Evolutionary conservation across 2,113 vertebrate species (phyloP).

Genomic region (Phocoena phocoena): DNA sequence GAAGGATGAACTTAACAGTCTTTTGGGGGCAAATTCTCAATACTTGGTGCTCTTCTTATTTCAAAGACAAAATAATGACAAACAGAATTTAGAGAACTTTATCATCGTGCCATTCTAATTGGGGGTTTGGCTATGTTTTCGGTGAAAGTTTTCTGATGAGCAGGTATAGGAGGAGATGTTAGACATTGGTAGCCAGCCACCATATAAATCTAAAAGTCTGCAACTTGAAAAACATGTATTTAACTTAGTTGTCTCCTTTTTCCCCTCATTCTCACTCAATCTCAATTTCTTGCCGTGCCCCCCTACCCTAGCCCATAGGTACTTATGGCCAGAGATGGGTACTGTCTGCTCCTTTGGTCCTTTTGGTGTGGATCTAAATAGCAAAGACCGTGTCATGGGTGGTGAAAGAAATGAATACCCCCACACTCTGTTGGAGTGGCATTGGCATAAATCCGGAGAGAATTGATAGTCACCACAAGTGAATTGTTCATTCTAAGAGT

Average conservation of each 20-base stretch:
- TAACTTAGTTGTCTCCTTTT: not conserved
- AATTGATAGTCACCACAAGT: not conserved
- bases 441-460: not conserved
- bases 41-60: not conserved
- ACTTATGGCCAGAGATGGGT: not conserved
- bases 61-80: slow-evolving; percentile 10
- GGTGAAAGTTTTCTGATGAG: not conserved
- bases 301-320: not conserved
- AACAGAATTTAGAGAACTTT: slow-evolving; percentile 1
- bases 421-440: not conserved
- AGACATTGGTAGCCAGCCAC: not conserved
- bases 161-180: not conserved
- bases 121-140: not conserved
- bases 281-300: not conserved
- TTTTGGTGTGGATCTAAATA: not conserved
- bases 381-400: not conserved
- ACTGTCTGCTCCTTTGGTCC: not conserved
- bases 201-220: not conserved
- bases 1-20: not conserved
- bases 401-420: not conserved
- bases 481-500: not conserved
- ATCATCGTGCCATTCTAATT: not conserved
- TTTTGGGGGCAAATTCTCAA: not conserved
- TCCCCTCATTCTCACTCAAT: not conserved
- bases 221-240: not conserved